Evolutionary conservation across 2,797 vertebrate genomes (phyloP), one percentile per base, ranked within the genome.

Genomic region (Arvicola amphibius): DNA sequence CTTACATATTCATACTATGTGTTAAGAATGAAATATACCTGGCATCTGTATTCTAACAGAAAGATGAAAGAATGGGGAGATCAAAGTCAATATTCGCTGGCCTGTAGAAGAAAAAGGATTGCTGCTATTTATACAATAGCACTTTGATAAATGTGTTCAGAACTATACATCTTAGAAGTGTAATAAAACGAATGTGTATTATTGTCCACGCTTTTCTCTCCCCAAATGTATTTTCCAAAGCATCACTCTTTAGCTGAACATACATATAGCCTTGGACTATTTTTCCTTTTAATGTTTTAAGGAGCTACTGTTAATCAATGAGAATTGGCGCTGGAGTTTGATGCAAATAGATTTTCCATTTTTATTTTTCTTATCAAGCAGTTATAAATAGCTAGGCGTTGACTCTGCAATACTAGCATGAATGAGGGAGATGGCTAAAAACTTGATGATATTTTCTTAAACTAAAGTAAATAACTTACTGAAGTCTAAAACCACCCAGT

Each of bases 291-390:
- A 80, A 32, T 74, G 87, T 10, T 87, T 32, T 43, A 32, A 83
- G 48, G 19, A 88, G 53, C 59, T 51, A 86, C 59, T 23, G 48
- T 23, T 56, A 63, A 27, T 90, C 76, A 81, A 65, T 23, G 29
- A 92, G 61, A 77, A 80, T 6, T 92, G 88, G 32, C 86, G 29
- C 4, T 69, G 0, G 7, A 61, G 71, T 76, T 95, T 87, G 94
- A 95, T 88, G 61, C 63, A 84, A 80, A 88, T 76, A 92, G 12
- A 46, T 48, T 81, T 95, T 91, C 63, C 87, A 74, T 77, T 92
- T 92, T 69, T 89, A 74, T 73, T 92, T 94, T 23, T 21, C 88
- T 63, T 92, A 89, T 65, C 86, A 80, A 77, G n/a, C 79, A 65
- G 21, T 96, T 21, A 40, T 53, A 65, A 89, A 90, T 77, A 78